A percentile compares a stretch with the other conserved stretches of the same genome.
phyloP scores from a whole-genome alignment of 2,797 vertebrate species.

The Falco concolor region DNA sequence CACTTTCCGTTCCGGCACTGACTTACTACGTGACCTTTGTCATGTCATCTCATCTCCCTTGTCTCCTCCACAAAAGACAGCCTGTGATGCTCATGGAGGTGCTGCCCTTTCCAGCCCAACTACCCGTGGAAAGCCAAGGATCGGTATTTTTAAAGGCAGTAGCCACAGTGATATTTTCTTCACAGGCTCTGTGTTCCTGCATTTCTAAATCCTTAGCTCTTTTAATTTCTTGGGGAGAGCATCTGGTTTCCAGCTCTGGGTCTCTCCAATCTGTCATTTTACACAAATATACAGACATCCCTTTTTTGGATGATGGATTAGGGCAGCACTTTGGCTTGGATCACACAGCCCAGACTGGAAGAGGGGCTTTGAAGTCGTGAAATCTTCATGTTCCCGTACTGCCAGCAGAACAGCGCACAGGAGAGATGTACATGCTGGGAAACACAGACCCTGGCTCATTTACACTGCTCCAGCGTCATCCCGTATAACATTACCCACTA shows the following conservation, averaged over 20 bases:
- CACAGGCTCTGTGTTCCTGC: neutral
- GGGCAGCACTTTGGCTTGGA: slow-evolving; percentile 1
- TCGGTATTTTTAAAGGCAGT: neutral
- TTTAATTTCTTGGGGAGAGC: slow-evolving; percentile 51
- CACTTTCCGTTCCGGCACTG: neutral
- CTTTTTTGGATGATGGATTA: slow-evolving; percentile 21
- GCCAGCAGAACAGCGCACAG: neutral
- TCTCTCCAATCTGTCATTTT: slow-evolving; percentile 27
- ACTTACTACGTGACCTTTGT: neutral
- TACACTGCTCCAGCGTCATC: neutral
- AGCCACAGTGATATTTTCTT: neutral
- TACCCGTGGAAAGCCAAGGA: neutral
- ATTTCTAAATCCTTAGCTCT: neutral
- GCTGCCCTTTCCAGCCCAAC: neutral
- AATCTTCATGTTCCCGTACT: neutral
- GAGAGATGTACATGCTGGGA: neutral
- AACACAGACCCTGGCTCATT: neutral
- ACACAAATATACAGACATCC: slow-evolving; percentile 55
- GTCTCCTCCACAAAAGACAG: rapidly evolving
- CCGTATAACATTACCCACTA: rapidly evolving
- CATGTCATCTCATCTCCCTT: rapidly evolving
- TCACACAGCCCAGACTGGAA: slow-evolving; percentile 4
- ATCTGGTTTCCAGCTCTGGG: slow-evolving; percentile 51
- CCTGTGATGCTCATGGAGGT: neutral
- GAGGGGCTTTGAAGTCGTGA: slow-evolving; percentile 7